Evolutionary conservation across 2,113 vertebrate genomes (phyloP).

Genomic region (Austrofundulus limnaeus): DNA sequence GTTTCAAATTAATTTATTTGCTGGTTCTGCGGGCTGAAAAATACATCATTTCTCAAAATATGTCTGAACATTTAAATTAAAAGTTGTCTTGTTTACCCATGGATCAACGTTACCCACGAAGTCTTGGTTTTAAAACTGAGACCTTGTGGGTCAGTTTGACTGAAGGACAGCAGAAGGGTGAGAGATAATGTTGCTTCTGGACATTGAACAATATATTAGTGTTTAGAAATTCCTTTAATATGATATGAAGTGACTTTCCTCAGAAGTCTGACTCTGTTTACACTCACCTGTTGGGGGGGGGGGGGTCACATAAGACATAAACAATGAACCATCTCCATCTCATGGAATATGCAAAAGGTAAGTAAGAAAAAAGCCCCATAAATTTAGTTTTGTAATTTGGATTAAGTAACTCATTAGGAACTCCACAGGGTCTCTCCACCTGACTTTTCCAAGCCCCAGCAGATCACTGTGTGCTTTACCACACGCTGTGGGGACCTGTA

Average conservation of each 20-base stretch:
- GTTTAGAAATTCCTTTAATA: no score
- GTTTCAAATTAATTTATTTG: no score
- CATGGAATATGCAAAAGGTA: background rate
- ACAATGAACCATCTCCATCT: background rate
- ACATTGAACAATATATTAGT: no score
- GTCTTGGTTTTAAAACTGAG: no score
- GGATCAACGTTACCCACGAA: no score
- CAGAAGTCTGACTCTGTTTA: background rate
- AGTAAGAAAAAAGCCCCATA: background rate
- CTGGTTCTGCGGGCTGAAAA: no score
- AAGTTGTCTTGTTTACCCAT: no score
- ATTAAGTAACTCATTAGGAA: background rate
- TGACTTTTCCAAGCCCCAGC: background rate
- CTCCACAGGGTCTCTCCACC: background rate
- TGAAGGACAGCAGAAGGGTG: no score
- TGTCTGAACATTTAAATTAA: no score
- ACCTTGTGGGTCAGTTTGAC: no score
- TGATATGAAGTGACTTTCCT: background rate
- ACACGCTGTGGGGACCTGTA: background rate
- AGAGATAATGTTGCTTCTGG: no score
- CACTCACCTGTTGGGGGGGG: background rate
- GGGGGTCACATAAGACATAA: background rate
- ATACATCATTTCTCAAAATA: no score
- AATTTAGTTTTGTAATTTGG: background rate
- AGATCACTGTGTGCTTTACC: background rate